phyloP scores from a whole-genome alignment of 2,888 invertebrate genomes.

The Drosophila kambysellisi region DNA sequence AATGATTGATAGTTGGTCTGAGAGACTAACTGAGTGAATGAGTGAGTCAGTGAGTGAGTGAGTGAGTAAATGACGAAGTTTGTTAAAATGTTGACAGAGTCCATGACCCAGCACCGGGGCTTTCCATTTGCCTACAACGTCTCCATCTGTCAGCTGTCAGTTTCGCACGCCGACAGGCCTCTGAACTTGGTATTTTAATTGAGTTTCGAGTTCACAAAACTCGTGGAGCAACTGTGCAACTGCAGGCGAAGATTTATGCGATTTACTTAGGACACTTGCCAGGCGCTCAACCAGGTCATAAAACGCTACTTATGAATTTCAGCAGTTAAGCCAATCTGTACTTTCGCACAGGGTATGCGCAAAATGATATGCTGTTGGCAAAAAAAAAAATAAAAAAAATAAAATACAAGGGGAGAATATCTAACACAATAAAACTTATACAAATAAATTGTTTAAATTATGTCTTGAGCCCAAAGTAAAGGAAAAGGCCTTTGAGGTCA shows the following conservation, averaged over 20 bases:
- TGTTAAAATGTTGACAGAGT: constrained; percentile 48
- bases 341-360: not conserved
- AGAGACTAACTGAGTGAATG: constrained; percentile 8
- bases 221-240: constrained; percentile 22
- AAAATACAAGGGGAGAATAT: not conserved
- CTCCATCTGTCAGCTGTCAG: constrained; percentile 77
- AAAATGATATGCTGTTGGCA: not conserved
- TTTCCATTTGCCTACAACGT: constrained; percentile 34
- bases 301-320: constrained; percentile 21
- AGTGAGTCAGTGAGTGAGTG: constrained; percentile 5
- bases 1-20: constrained; percentile 68
- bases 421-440: not conserved
- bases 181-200: constrained; percentile 77
- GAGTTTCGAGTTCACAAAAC: constrained; percentile 67
- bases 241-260: constrained; percentile 46
- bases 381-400: fast-evolving
- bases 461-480: not conserved
- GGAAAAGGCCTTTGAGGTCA: not conserved
- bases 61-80: constrained; percentile 27
- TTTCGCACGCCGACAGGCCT: constrained; percentile 58
- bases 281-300: constrained; percentile 22
- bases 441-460: not conserved
- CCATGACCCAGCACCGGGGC: constrained; percentile 56
- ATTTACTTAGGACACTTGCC: constrained; percentile 42
- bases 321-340: constrained; percentile 3